phyloP scores from a whole-genome alignment of 64 coral and sea anemone species.

The Exaiptasia diaphana region DNA sequence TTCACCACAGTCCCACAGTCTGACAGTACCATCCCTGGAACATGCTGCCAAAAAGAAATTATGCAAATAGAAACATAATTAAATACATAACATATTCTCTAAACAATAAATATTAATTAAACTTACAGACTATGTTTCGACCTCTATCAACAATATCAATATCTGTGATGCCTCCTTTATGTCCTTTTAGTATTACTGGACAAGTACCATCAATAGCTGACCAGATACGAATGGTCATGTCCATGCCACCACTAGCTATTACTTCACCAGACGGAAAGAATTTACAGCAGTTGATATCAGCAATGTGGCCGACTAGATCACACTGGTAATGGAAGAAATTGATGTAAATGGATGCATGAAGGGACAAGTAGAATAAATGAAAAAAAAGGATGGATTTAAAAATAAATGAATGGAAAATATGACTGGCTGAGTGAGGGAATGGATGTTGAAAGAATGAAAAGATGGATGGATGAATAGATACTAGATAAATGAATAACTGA shows the following conservation, averaged over 20 bases:
- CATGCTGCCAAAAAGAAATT: slow-evolving; percentile 53
- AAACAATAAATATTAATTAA: not conserved
- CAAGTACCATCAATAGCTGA: slow-evolving; percentile 87
- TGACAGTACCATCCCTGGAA: slow-evolving; percentile 71
- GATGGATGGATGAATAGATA: too few species aligned
- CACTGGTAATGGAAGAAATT: slow-evolving; percentile 43
- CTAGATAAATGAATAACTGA: too few species aligned
- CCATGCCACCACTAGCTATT: slow-evolving; percentile 78
- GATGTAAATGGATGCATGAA: not conserved
- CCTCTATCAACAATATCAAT: slow-evolving; percentile 82
- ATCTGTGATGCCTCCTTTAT: slow-evolving; percentile 85
- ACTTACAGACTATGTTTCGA: slow-evolving; percentile 89
- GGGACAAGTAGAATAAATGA: too few species aligned
- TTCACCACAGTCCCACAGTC: slow-evolving; percentile 94
- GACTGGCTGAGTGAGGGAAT: too few species aligned
- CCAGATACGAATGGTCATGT: slow-evolving; percentile 90
- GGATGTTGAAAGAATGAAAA: too few species aligned
- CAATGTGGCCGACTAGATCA: slow-evolving; percentile 72
- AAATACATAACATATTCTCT: too few species aligned
- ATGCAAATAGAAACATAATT: too few species aligned
- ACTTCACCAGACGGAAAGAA: slow-evolving; percentile 97
- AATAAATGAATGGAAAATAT: not conserved
- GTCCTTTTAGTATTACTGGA: slow-evolving; percentile 84
- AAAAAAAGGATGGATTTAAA: not conserved
- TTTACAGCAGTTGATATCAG: slow-evolving; percentile 79